phyloP scores from a whole-genome alignment of 2,113 vertebrate species.

The Chunga burmeisteri region DNA sequence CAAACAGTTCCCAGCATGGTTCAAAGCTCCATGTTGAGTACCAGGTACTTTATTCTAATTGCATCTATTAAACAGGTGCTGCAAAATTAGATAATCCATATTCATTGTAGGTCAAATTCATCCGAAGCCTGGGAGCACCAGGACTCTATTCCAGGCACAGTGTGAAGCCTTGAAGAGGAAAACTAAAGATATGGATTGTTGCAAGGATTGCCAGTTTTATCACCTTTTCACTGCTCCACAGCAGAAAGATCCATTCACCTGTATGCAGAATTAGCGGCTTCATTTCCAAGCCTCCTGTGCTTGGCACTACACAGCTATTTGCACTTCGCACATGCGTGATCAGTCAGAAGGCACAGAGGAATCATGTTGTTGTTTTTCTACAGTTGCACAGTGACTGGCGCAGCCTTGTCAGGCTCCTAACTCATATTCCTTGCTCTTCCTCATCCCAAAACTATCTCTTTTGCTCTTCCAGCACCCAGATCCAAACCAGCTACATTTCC shows the following conservation, averaged over 20 bases:
- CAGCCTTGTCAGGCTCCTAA: neutral
- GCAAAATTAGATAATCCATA: neutral
- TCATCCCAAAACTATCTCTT: neutral
- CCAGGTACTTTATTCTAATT: neutral
- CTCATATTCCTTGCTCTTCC: neutral
- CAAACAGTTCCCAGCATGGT: neutral
- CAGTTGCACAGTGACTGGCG: neutral
- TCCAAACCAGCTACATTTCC: neutral
- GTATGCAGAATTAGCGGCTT: rapidly evolving
- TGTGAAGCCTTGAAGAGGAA: neutral
- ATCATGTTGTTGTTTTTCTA: rapidly evolving
- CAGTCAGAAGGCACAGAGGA: neutral
- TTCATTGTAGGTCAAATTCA: neutral
- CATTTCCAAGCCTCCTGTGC: rapidly evolving
- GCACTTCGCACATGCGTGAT: rapidly evolving
- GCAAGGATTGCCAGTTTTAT: neutral
- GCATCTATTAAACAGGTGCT: neutral
- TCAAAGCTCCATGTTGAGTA: neutral
- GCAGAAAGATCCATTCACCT: neutral
- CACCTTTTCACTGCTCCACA: neutral
- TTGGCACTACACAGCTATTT: neutral
- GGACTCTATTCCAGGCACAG: neutral
- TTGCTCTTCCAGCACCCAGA: too few species aligned
- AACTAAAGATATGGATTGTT: neutral
- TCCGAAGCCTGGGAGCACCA: neutral